Evolutionary conservation across 2,113 vertebrate genomes (phyloP).

Genomic region (Notarius quadriscutis): DNA sequence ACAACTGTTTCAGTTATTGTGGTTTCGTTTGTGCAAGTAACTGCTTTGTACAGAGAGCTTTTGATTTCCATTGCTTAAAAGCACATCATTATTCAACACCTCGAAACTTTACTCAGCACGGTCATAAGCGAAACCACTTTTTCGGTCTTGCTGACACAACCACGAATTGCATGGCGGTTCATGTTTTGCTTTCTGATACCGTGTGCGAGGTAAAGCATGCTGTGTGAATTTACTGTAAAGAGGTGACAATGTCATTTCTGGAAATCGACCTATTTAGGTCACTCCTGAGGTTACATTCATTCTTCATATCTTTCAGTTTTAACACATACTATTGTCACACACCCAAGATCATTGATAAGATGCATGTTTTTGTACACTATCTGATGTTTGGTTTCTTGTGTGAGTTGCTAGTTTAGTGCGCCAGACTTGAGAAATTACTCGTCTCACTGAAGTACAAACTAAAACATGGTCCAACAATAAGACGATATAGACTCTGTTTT

Average conservation of each 20-base stretch:
- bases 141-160: conserved; percentile 23
- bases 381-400: not conserved
- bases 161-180: conserved; percentile 13
- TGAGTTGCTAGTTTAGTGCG: not conserved
- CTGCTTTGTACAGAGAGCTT: not conserved
- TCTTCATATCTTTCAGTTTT: conserved; percentile 1
- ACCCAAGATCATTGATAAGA: not conserved
- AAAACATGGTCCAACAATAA: not conserved
- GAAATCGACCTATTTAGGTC: conserved; percentile 75
- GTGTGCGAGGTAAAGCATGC: conserved; percentile 54
- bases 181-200: conserved; percentile 12
- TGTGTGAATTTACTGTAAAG: conserved; percentile 68
- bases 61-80: conserved; percentile 9
- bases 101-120: conserved; percentile 29
- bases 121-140: conserved; percentile 41
- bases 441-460: not conserved
- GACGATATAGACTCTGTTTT: not conserved
- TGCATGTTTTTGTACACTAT: not conserved
- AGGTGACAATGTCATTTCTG: conserved; percentile 60
- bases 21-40: not conserved
- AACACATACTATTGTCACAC: not conserved
- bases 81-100: conserved; percentile 17
- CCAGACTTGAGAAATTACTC: not conserved
- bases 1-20: not conserved
- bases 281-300: conserved; percentile 66